Conservation (phyloP, 2,797 vertebrate genomes). For the Paratrypauchen microcephalus region DNA sequence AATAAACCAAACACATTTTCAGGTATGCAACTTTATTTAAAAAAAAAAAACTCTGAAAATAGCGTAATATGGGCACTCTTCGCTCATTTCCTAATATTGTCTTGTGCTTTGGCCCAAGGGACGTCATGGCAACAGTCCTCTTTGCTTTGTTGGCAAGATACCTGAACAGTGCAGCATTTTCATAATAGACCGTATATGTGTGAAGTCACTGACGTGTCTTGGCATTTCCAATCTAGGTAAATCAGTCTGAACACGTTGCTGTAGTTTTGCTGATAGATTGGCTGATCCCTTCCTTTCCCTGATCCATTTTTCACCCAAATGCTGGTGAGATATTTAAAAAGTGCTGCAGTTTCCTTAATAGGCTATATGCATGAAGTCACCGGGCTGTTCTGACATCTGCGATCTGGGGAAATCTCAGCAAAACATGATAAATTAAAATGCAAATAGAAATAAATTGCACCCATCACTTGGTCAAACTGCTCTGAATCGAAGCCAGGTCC, state of each 20-base stretch:
- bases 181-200: slow-evolving; percentile 26
- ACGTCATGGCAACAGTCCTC: neutral
- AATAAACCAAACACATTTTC: no score
- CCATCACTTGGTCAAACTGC: slow-evolving; percentile 69
- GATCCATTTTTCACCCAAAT: neutral
- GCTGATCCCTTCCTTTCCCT: neutral
- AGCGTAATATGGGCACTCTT: neutral
- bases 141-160: slow-evolving; percentile 22
- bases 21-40: no score
- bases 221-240: slow-evolving; percentile 51
- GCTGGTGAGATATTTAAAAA: slow-evolving; percentile 8
- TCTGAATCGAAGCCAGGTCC: slow-evolving; percentile 60
- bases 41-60: no score
- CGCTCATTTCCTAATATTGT: slow-evolving; percentile 11
- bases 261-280: neutral
- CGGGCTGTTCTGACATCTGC: slow-evolving; percentile 49
- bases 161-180: slow-evolving; percentile 25
- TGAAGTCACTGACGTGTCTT: slow-evolving; percentile 38
- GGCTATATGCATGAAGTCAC: slow-evolving; percentile 33
- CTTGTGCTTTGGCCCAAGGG: slow-evolving; percentile 8
- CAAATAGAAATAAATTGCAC: slow-evolving; percentile 70
- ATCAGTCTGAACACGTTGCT: neutral
- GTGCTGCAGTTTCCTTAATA: slow-evolving; percentile 25
- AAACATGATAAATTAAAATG: slow-evolving; percentile 73
- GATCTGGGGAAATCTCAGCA: slow-evolving; percentile 66